These are phyloP conservation scores for Digitonthophagus gazella DNA, from an alignment of 2,888 invertebrate species.

Conservation along the genomic window DNA sequence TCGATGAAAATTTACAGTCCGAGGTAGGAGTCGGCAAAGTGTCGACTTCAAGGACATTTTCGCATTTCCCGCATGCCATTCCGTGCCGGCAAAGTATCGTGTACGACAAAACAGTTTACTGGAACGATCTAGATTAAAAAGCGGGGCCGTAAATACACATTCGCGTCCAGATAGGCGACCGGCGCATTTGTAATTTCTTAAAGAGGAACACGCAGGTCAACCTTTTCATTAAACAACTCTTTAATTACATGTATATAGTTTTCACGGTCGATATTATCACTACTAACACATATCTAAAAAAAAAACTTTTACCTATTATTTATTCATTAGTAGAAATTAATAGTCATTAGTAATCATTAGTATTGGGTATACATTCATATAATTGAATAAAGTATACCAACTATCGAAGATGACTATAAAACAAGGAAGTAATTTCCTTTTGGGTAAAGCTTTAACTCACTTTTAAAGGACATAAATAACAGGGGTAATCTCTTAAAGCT, in stretches of 20 bases:
- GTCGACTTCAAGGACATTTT: conserved; percentile 12
- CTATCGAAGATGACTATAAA: no score
- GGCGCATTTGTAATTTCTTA: background rate
- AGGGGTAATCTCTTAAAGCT: conserved; percentile 28
- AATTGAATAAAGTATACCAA: no score
- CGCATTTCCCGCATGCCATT: conserved; percentile 1
- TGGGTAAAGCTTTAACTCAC: background rate
- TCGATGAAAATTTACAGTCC: background rate
- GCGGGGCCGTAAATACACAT: background rate
- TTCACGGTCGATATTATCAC: no score
- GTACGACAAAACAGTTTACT: background rate
- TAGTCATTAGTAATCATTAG: no score
- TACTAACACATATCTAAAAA: no score
- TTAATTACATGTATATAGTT: no score
- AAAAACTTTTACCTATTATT: no score
- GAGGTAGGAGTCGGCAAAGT: conserved; percentile 2
- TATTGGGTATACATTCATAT: no score
- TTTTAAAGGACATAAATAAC: conserved; percentile 25
- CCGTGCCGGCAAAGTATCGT: background rate
- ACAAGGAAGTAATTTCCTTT: background rate
- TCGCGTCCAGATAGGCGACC: background rate
- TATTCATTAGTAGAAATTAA: no score
- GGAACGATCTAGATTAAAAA: background rate
- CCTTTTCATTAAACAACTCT: conserved; percentile 24
- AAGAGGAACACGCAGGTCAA: conserved; percentile 9